phyloP scores from a whole-genome alignment of 2,113 vertebrate genomes.

The Thamnophis sirtalis region DNA sequence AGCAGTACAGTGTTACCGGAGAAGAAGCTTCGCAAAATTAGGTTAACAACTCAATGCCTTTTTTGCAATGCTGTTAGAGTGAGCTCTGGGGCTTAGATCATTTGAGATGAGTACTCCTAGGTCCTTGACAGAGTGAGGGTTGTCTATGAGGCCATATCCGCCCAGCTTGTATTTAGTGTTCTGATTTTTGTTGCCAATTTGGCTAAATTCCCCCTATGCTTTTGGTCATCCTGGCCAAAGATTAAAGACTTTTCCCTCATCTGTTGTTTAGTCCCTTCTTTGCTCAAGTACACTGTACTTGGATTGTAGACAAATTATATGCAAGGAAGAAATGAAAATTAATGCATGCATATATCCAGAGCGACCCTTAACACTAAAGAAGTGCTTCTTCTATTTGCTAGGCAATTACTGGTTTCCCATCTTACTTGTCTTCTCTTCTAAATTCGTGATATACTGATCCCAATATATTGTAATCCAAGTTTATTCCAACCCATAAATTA shows the following conservation, averaged over 20 bases:
- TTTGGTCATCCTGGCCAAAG: not conserved
- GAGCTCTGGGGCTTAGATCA: too few species aligned
- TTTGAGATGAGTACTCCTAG: too few species aligned
- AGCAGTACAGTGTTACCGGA: too few species aligned
- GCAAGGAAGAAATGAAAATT: not conserved
- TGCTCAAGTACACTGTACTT: not conserved
- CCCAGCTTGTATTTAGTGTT: too few species aligned
- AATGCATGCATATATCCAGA: not conserved
- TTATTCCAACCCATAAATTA: conserved; percentile 45
- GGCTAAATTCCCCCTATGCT: not conserved
- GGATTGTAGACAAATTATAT: not conserved
- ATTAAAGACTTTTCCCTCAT: not conserved
- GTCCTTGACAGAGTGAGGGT: too few species aligned
- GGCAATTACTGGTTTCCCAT: not conserved
- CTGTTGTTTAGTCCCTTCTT: not conserved
- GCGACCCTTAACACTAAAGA: not conserved
- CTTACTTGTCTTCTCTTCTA: conserved; percentile 7
- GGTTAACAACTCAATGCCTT: too few species aligned
- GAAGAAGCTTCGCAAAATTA: too few species aligned
- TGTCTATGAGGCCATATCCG: too few species aligned
- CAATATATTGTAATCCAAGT: not conserved
- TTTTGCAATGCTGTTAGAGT: too few species aligned
- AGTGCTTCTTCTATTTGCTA: not conserved
- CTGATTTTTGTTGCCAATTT: not conserved
- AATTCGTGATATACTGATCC: accelerated